Base-by-base conservation (phyloP, 2,797 vertebrate species). In the Melanotaenia trifasciata region DNA sequence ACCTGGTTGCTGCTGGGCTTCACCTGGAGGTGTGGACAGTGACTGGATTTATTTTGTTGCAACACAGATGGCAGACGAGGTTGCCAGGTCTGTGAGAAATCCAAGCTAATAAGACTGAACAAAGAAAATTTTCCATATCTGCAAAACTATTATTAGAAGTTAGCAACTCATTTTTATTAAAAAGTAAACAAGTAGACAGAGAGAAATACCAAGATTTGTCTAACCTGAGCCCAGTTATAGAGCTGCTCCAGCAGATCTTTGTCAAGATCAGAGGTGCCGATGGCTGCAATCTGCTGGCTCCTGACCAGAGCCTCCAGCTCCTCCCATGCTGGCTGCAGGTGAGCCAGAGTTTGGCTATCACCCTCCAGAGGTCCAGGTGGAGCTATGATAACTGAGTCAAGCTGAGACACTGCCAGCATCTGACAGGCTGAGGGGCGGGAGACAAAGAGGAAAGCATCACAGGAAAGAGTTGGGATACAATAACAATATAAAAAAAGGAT, bases 1-100 rank as follows among this genome's bases (percentile, higher is more conserved):
- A 99, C 97, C 93, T 99, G 98, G 90, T 99, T 99, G 89, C 98
- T 99, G 89, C 95, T 98, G 73, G 98, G 98, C 85, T 99, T 99
- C 74, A 99, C 96, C 98, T 99, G 74, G 5, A 12, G 3, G n/a
- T 26, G 0, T 1, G 4, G 8, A 13, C 28, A 64, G 3, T 5
- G 18, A 79, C 2, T 33, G 47, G 13, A 14, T 30, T 56, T 54
- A 54, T 14, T 28, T 56, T 14, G 26, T 56, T 22, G 3, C 4
- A 45, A 28, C 24, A 54, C 24, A 56, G 16, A 53, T 13, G 12
- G 51, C 51, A 24, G 22, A 12, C 18, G 16, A 53, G 12, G 10
- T 11, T 26, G 22, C 51, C 12, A 24, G 22, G 11, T 24, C 50
- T 53, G n/a, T 14, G 24, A 54, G 5, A 22, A 30, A 20, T 22